Conservation (phyloP, 2,888 invertebrate genomes). For the Gnatocerus cornutus region DNA sequence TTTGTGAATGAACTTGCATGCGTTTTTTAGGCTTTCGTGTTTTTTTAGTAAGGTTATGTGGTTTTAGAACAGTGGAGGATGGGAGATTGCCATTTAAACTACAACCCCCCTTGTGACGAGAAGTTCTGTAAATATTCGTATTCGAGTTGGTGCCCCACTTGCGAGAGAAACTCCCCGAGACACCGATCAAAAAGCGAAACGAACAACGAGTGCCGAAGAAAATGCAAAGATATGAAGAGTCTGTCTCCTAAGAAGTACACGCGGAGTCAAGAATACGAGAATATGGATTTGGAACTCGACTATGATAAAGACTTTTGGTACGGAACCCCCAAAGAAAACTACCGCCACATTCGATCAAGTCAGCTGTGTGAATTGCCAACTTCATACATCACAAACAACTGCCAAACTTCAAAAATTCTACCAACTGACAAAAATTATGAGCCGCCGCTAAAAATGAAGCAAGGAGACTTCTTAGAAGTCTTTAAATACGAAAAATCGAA, state of each 20-base stretch:
- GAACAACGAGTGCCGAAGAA: constrained; percentile 64
- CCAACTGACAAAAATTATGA: constrained; percentile 63
- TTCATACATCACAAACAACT: constrained; percentile 69
- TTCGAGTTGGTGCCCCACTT: constrained; percentile 68
- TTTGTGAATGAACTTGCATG: constrained; percentile 14
- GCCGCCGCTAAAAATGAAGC: constrained; percentile 49
- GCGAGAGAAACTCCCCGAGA: constrained; percentile 66
- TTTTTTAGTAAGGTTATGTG: constrained; percentile 31
- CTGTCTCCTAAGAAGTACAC: constrained; percentile 53
- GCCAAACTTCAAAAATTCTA: constrained; percentile 62
- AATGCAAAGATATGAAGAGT: constrained; percentile 68
- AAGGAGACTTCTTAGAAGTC: constrained; percentile 34
- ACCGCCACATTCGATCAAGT: constrained; percentile 63
- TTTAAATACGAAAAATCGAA: constrained; percentile 48
- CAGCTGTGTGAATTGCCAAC: constrained; percentile 68
- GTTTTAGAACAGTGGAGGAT: constrained; percentile 48
- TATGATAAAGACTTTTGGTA: constrained; percentile 62
- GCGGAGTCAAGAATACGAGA: constrained; percentile 66
- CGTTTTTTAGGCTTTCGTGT: not conserved
- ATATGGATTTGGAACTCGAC: constrained; percentile 67
- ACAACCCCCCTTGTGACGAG: constrained; percentile 59
- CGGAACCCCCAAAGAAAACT: constrained; percentile 34
- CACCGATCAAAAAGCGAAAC: constrained; percentile 68
- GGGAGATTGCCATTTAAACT: constrained; percentile 65
- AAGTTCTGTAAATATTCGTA: constrained; percentile 66